Base-by-base conservation (phyloP, 2,113 vertebrate genomes). In the Burhinus oedicnemus region DNA sequence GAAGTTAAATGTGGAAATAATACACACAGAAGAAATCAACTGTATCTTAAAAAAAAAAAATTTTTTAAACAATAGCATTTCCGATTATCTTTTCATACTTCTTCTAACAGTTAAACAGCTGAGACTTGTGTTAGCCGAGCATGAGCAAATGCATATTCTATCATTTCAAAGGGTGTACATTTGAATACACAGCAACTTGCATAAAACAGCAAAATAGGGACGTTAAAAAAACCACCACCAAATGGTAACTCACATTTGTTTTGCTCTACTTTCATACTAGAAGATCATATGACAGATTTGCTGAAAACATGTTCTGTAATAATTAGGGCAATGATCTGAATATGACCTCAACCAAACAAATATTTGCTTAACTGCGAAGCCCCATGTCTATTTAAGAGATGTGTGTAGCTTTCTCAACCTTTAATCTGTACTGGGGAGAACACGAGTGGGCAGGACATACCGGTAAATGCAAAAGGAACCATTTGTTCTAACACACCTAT, bases 271-370 rank as follows among this genome's bases (percentile, higher is more conserved):
- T 95, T 54, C 1, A 1, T 69, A 40, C 32, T 27, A 82, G 36
- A 74, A 49, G 30, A 89, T 75, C 16, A 0, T 64, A 57, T 26
- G 60, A 83, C 88, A 93, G 94, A 71, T 81, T 90, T 90, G 72
- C 83, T 87, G 85, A 77, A 94, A 97, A 86, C 76, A 92, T 64
- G 93, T 83, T 96, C 87, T 70, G 62, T 51, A 65, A 75, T 89
- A 90, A 93, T 89, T 81, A 95, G 69, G 75, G 76, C 85, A 93
- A 51, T 45, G 88, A 94, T 87, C 57, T 81, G 88, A 93, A 8
- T 15, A 44, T 47, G 82, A 93, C 92, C 86, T 87, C 77, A 89
- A 65, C 60, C 38, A 80, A 79, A 69, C 75, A 85, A 92, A 49
- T 80, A 92, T 25, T 75, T 89, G 72, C 78, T 78, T 87, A 79